Evolutionary conservation across 2,113 vertebrate species (phyloP).

Genomic region (Charadrius vociferus): DNA sequence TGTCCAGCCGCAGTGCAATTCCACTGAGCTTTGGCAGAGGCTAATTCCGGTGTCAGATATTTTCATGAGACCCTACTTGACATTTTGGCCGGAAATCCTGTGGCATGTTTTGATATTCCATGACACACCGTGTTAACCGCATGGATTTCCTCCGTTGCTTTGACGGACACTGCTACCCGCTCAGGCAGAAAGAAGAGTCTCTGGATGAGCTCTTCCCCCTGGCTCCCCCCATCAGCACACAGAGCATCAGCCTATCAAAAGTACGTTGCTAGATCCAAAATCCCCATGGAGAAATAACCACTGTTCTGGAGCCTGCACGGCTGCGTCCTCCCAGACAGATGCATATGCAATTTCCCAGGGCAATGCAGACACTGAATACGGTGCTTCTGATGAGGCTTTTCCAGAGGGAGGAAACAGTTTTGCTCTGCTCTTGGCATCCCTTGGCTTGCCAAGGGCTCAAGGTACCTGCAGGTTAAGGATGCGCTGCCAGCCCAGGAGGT

Average conservation of each 20-base stretch:
- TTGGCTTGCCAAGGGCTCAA: neutral
- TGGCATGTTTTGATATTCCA: conserved; percentile 42
- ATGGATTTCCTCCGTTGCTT: conserved; percentile 25
- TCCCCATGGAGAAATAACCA: neutral
- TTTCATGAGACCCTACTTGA: conserved; percentile 48
- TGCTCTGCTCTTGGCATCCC: neutral
- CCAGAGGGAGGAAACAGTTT: neutral
- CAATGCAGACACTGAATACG: neutral
- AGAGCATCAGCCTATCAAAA: neutral
- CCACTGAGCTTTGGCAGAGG: conserved; percentile 15
- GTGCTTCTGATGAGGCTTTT: neutral
- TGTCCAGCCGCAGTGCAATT: neutral
- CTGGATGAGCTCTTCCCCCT: neutral
- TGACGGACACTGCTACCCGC: neutral
- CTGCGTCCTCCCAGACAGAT: conserved; percentile 4
- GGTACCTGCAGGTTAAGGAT: neutral
- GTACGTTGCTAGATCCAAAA: neutral
- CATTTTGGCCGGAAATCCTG: conserved; percentile 45
- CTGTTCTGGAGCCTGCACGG: neutral
- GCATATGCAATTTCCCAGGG: neutral
- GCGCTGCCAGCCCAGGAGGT: rapidly evolving
- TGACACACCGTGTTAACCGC: neutral
- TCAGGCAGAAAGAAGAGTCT: neutral
- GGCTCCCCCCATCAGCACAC: neutral
- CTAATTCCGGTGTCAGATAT: conserved; percentile 41